Conservation (phyloP, 2,888 invertebrate genomes). For the Panzeria rudis region DNA sequence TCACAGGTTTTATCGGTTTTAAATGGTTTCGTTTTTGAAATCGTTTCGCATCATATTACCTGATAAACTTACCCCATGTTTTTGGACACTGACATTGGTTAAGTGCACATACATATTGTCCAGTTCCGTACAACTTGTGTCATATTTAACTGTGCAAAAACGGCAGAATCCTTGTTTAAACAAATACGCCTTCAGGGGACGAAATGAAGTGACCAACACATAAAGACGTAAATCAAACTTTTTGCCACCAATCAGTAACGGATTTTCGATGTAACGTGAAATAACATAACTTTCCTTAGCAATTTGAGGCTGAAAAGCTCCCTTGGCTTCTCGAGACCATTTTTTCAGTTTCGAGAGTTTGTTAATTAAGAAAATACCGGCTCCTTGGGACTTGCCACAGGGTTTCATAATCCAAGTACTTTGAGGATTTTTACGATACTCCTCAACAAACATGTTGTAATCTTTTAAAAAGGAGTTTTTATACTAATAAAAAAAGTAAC, state of each 20-base stretch:
- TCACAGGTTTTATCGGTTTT: no score
- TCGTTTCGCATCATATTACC: no score
- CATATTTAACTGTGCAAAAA: conserved; percentile 98
- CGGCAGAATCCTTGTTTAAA: conserved; percentile 97
- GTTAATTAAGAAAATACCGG: conserved; percentile 98
- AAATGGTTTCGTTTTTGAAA: no score
- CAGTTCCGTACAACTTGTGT: conserved; percentile 92
- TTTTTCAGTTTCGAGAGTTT: conserved; percentile 96
- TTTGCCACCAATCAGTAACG: conserved; percentile 96
- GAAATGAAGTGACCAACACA: conserved; percentile 96
- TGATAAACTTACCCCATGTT: conserved; percentile 87
- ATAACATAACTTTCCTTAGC: conserved; percentile 97
- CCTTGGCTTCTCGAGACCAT: conserved; percentile 94
- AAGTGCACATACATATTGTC: conserved; percentile 98
- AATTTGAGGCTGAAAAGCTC: conserved; percentile 92
- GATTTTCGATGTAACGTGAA: conserved; percentile 98
- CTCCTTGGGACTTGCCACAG: conserved; percentile 96
- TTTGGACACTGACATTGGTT: conserved; percentile 99
- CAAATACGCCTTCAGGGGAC: conserved; percentile 96
- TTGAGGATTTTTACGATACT: conserved; percentile 96
- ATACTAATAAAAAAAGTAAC: background rate
- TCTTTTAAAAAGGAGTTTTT: conserved; percentile 84
- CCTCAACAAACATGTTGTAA: conserved; percentile 98
- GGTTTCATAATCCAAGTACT: conserved; percentile 99
- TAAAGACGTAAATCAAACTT: conserved; percentile 97